phyloP scores from a whole-genome alignment of 1,140 invertebrate genomes.

The Pissodes strobi region DNA sequence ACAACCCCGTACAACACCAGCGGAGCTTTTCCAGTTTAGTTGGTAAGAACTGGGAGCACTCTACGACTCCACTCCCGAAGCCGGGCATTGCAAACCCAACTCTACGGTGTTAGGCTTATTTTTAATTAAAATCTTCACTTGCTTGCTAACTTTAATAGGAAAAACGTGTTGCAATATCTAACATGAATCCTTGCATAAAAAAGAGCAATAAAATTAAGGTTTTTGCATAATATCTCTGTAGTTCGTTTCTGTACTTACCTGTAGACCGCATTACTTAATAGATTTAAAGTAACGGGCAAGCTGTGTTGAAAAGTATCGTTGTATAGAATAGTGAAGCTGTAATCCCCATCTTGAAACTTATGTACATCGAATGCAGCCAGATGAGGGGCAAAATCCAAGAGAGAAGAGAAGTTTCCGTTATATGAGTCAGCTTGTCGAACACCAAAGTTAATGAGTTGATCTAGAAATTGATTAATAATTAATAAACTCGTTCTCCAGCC shows the following conservation, averaged over 20 bases:
- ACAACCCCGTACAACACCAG: no score
- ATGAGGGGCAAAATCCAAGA: constrained; percentile 65
- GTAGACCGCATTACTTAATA: constrained; percentile 73
- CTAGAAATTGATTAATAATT: constrained; percentile 31
- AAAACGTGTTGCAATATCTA: no score
- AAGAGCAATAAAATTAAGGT: no score
- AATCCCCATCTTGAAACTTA: constrained; percentile 59
- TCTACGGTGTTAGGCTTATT: no score
- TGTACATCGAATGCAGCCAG: constrained; percentile 69
- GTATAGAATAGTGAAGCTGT: constrained; percentile 69
- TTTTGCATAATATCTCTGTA: no score
- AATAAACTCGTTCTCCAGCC: neutral
- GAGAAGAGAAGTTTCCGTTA: constrained; percentile 66
- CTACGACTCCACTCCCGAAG: no score
- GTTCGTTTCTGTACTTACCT: constrained; percentile 44
- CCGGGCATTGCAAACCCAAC: no score
- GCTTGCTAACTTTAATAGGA: no score
- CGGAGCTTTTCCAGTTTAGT: no score
- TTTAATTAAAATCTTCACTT: no score
- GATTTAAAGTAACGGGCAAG: constrained; percentile 75
- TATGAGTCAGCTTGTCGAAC: constrained; percentile 62
- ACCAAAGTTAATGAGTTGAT: constrained; percentile 53
- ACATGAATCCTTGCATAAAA: no score
- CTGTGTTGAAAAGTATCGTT: constrained; percentile 81
- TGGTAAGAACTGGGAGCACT: no score